Evolutionary conservation across 2,113 vertebrate species (phyloP).

Genomic region (cattle (Bos taurus)): ARS-UCD2.0 NC_037331.1:78217501-78218000

Average conservation of each 20-base stretch:
- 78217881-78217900: background rate
- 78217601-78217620: background rate
- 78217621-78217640: background rate
- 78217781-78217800: background rate
- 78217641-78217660: background rate
- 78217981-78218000: background rate
- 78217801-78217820: background rate
- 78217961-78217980: background rate
- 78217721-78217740: background rate
- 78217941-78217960: slow-evolving; percentile 39
- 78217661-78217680: background rate
- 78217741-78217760: background rate
- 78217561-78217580: background rate
- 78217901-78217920: background rate
- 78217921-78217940: background rate
- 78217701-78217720: background rate
- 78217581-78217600: background rate
- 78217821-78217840: background rate
- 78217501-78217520: background rate
- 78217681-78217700: background rate
- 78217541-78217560: background rate
- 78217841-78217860: background rate
- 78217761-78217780: background rate
- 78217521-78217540: background rate
- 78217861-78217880: background rate